Conservation (phyloP, 2,113 vertebrate genomes). For the Cichladusa arquata region DNA sequence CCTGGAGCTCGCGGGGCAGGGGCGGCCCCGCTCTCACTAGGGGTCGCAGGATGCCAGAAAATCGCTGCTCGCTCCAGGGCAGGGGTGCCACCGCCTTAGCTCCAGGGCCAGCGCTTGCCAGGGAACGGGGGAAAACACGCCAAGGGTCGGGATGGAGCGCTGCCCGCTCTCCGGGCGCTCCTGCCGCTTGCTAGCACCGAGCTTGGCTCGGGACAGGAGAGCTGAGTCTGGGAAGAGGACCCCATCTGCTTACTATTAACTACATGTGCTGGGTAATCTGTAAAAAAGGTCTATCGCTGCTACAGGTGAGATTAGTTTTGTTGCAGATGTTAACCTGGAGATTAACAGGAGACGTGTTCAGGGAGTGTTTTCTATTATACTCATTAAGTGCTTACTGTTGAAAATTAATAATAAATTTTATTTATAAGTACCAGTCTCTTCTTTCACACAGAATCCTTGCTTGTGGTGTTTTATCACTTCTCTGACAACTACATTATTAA, state of each 20-base stretch:
- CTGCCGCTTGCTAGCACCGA: background rate
- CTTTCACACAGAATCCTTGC: background rate
- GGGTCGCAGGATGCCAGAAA: constrained; percentile 74
- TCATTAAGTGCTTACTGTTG: background rate
- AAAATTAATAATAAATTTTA: background rate
- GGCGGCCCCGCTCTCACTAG: constrained; percentile 70
- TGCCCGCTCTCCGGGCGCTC: background rate
- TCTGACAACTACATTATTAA: background rate
- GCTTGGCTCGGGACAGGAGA: background rate
- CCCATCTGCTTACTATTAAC: background rate
- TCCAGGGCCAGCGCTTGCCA: background rate
- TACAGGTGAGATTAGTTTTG: background rate
- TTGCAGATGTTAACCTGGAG: background rate
- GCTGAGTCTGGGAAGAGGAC: background rate
- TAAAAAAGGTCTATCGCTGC: background rate
- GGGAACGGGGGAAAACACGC: accelerated
- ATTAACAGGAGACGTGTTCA: background rate
- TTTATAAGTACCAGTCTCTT: background rate
- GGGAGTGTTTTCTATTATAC: background rate
- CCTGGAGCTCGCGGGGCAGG: background rate
- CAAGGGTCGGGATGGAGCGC: background rate
- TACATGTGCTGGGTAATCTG: background rate
- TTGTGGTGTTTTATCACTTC: background rate
- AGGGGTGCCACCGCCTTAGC: background rate
- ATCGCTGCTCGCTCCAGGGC: background rate